Evolutionary conservation across 2,113 vertebrate species (phyloP), one percentile per base, ranked within the genome.

Genomic region (Furnarius figulus): DNA sequence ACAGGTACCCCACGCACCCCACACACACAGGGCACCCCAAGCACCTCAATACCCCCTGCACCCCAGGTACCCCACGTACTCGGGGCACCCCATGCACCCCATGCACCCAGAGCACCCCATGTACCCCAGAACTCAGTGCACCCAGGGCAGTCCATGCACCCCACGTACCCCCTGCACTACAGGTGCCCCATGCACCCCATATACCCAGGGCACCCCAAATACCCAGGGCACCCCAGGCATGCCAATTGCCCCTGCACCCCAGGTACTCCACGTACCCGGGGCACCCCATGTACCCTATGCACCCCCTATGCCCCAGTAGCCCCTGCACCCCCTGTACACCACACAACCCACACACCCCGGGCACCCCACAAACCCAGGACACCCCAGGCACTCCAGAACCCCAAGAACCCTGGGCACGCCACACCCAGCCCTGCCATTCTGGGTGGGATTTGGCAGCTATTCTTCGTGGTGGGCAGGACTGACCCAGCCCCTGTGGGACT

Each of bases 401-500:
- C 76, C 35, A 33, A 19, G 10, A 14, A 50, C 40, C 24, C 24
- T 21, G 8, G 31, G 15, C 31, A 72, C 20, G 50, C 68, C 55
- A 24, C 56, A 21, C 53, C 40, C 42, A 6, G 58, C 39, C 40
- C 42, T 7, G 58, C 39, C 35, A 1, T 14, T 49, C 58, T 5
- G 28, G 24, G 25, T 15, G 74, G 14, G 22, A 5, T 40, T 62
- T 7, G 46, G 46, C 63, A 30, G 28, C 0, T 7, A 24, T 55
- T 31, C 24, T 25, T 14, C 23, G 0, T 3, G 70, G 8, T 2
- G 28, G 35, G 65, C 37, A 31, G 72, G 42, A 24, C 55, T 14
- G 46, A 21, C 50, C 30, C 33, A 7, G 22, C 10, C 24, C 5
- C 1, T 2, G 33, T 0, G 42, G 77, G 35, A 25, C 9, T 3